Conservation (phyloP, 2,113 vertebrate species). For the Laticauda laticaudata region DNA sequence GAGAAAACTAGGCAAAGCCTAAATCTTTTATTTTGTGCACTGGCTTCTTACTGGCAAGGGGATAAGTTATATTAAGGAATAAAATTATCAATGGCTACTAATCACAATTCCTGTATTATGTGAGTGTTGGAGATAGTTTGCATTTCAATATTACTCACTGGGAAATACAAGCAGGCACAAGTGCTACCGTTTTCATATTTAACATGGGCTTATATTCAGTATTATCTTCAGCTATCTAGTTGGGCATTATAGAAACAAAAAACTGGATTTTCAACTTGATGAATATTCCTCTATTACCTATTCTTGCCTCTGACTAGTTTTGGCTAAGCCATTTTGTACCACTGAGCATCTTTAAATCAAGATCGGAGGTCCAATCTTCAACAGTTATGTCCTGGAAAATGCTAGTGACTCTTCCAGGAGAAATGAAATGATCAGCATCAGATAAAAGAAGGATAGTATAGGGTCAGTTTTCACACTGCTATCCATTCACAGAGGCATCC, state of each 20-base stretch:
- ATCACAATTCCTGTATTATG: background rate
- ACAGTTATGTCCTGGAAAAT: background rate
- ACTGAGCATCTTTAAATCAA: background rate
- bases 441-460: background rate
- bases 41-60: background rate
- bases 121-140: background rate
- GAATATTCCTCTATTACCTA: too few species aligned
- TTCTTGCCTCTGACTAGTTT: background rate
- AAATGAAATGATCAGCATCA: background rate
- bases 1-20: background rate
- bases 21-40: background rate
- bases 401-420: background rate
- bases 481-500: background rate
- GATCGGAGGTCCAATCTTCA: background rate
- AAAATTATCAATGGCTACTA: background rate
- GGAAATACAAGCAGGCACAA: background rate
- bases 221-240: background rate
- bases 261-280: background rate
- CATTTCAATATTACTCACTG: background rate
- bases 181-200: background rate
- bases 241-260: background rate
- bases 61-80: background rate
- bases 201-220: background rate
- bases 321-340: background rate
- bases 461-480: background rate